Base-by-base conservation (phyloP, 2,888 invertebrate genomes). In the Phlogophora meticulosa region DNA sequence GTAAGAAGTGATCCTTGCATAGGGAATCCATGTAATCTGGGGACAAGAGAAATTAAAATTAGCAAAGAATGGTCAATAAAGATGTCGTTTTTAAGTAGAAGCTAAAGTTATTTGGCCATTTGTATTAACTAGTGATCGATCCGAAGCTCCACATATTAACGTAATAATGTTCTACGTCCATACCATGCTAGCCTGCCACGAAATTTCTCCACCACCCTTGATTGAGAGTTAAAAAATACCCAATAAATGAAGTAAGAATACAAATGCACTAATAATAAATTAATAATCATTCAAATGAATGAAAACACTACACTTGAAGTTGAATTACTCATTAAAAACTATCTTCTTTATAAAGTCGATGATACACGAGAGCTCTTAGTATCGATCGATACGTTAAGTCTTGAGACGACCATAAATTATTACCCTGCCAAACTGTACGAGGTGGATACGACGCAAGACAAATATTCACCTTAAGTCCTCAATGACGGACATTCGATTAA, bases 1-100 rank as follows among this genome's bases (percentile, higher is more conserved):
- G 98, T 77, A 98, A 96, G 92, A 98, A 98, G 93, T 98, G 98
- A 92, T 98, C 98, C 95, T 98, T 98, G 96, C 98, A 98, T 85
- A 98, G 94, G 81, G 97, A 97, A 92, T 98, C 98, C 97, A 98
- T 98, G 86, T 98, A 97, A 96, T 98, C 98, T 98, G 97, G 2
- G 95, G 96, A 93, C 87, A 92, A 91, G 7, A 11, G 1, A 59
- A 42, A 17, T 1, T 9, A 0, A 0, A 20, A 43, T 72, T 15
- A 71, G 40, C 1, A 10, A 28, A 38, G 15, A 49, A 28, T 59
- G 1, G n/a, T n/a, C 38, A 13, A 11, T 9, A 45, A n/a, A 45
- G 7, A 13, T 1, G 0, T 11, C 11, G 1, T 22, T 20, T 5
- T 15, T 36, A 10, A 38, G 7, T 15, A 0, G 5, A 15, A 5